These are phyloP conservation scores for Heliconius ismenius DNA, from an alignment of 2,888 invertebrate genomes.

Conservation along the genomic window DNA sequence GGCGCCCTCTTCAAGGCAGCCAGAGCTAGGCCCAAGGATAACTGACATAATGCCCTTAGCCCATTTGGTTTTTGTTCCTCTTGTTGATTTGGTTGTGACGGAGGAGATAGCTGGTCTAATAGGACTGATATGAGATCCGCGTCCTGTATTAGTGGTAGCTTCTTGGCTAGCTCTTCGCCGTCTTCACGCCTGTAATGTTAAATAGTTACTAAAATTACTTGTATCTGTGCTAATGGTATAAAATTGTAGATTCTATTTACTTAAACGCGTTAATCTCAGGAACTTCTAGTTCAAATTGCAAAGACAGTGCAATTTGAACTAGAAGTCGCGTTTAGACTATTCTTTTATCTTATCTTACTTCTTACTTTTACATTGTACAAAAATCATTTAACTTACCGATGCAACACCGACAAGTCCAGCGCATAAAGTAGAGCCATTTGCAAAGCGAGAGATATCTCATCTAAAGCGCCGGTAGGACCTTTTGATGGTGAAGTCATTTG, in stretches of 20 bases:
- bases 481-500: conserved; percentile 66
- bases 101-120: conserved; percentile 74
- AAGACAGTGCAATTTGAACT: no score
- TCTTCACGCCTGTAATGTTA: conserved; percentile 83
- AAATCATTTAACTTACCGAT: conserved; percentile 60
- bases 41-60: conserved; percentile 65
- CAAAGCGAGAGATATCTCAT: conserved; percentile 89
- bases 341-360: no score
- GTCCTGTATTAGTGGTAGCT: conserved; percentile 85
- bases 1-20: conserved; percentile 73
- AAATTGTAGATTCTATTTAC: no score
- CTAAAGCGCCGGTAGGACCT: conserved; percentile 86
- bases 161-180: conserved; percentile 86
- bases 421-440: conserved; percentile 92
- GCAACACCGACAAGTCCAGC: conserved; percentile 90
- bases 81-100: conserved; percentile 47
- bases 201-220: no score
- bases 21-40: conserved; percentile 63
- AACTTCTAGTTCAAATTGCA: no score
- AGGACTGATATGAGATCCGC: conserved; percentile 79
- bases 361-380: no score
- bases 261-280: no score
- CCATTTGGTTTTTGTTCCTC: conserved; percentile 53
- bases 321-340: no score
- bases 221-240: no score